phyloP scores from a whole-genome alignment of 2,113 vertebrate genomes.

The Prionailurus bengalensis region DNA sequence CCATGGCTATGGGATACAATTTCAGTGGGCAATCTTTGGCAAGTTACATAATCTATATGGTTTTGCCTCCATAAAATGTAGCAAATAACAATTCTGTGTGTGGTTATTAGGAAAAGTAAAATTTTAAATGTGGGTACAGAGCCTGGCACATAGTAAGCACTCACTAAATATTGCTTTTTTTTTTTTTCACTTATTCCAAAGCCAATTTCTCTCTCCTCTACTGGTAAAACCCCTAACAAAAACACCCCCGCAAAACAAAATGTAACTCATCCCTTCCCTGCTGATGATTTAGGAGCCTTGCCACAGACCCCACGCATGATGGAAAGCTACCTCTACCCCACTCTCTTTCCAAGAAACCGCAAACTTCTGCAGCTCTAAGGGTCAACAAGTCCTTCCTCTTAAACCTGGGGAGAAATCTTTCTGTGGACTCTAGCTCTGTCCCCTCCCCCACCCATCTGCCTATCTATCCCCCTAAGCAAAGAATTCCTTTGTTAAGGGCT shows the following conservation, averaged over 20 bases:
- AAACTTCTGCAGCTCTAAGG: neutral
- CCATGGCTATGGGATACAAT: neutral
- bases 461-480: neutral
- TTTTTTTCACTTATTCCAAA: neutral
- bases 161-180: neutral
- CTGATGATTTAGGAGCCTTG: neutral
- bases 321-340: neutral
- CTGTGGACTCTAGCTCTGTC: neutral
- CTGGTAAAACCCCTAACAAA: neutral
- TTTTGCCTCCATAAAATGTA: constrained; percentile 10
- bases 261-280: neutral
- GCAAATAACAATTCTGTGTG: neutral
- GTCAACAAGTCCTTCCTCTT: neutral
- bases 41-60: neutral
- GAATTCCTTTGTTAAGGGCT: neutral
- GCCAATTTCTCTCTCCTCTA: neutral
- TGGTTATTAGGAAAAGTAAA: constrained; percentile 24
- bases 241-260: neutral
- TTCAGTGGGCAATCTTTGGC: neutral
- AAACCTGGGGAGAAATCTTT: neutral
- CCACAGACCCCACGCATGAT: neutral
- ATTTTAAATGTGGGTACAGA: neutral
- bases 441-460: neutral
- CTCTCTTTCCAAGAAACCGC: neutral
- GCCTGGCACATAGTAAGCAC: neutral